phyloP scores from a whole-genome alignment of 2,797 vertebrate genomes.

The Sarcoramphus papa region DNA sequence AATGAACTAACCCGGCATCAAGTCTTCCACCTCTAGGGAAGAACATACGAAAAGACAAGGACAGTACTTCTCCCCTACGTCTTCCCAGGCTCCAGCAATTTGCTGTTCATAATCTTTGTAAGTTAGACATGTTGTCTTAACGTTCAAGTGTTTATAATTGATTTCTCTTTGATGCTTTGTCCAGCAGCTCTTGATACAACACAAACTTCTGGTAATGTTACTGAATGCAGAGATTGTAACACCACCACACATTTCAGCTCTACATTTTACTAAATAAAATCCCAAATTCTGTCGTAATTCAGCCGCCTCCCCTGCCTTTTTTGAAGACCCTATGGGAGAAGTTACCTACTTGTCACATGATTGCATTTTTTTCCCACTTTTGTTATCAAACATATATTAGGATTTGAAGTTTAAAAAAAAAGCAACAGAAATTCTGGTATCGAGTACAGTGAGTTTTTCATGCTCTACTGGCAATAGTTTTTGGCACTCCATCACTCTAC shows the following conservation, averaged over 20 bases:
- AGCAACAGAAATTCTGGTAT: not conserved
- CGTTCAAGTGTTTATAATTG: accelerated
- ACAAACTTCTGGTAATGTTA: not conserved
- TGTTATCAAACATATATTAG: not conserved
- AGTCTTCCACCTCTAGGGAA: not conserved
- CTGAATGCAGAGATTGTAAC: not conserved
- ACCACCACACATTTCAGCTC: not conserved
- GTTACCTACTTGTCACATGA: not conserved
- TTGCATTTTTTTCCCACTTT: not conserved
- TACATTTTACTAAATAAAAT: not conserved
- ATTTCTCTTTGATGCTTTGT: not conserved
- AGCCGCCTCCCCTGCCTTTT: not conserved
- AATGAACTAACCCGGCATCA: not conserved
- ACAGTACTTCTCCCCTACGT: not conserved
- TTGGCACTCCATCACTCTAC: not conserved
- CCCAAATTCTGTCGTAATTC: not conserved
- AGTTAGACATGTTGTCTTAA: not conserved
- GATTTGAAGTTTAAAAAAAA: not conserved
- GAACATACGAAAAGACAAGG: not conserved
- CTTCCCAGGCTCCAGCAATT: not conserved
- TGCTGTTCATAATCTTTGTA: not conserved
- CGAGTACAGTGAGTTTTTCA: not conserved
- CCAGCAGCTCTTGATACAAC: not conserved
- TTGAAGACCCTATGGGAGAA: not conserved
- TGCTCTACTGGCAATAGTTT: not conserved